Conservation (phyloP, 2,113 vertebrate species). For the Coryphaenoides rupestris region DNA sequence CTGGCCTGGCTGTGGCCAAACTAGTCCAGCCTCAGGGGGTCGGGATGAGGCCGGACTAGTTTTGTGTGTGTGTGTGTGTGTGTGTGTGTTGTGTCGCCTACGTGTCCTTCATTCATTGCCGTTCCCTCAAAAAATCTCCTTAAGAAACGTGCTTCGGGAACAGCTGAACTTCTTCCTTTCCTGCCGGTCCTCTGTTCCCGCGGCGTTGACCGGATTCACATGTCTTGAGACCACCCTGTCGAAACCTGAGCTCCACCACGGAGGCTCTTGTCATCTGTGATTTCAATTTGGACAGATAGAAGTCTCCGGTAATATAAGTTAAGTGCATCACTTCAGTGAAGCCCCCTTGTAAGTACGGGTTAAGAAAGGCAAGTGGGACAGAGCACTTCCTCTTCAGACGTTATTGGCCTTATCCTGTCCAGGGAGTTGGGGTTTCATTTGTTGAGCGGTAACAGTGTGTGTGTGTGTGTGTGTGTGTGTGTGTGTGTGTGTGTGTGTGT, state of each 20-base stretch:
- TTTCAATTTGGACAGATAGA: slow-evolving; percentile 62
- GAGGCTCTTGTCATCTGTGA: slow-evolving; percentile 48
- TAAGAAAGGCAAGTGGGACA: slow-evolving; percentile 26
- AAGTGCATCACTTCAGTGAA: slow-evolving; percentile 49
- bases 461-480: slow-evolving; percentile 39
- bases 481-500: slow-evolving; percentile 40
- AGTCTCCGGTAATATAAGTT: slow-evolving; percentile 41
- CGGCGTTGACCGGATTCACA: too few species aligned
- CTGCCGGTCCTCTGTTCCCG: too few species aligned
- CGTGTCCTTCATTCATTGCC: too few species aligned
- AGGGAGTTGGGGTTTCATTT: slow-evolving; percentile 37
- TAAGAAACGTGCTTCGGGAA: too few species aligned
- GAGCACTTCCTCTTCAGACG: slow-evolving; percentile 29
- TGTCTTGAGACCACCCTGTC: neutral
- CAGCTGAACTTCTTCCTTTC: too few species aligned
- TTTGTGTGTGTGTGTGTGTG: neutral
- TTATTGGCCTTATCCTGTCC: slow-evolving; percentile 24
- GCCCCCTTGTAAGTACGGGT: slow-evolving; percentile 48
- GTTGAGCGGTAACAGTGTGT: slow-evolving; percentile 41
- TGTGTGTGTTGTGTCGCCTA: too few species aligned
- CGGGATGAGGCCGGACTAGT: neutral
- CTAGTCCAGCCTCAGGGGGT: too few species aligned
- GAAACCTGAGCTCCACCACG: slow-evolving; percentile 46
- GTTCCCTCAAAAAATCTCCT: too few species aligned
- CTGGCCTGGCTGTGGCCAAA: neutral